Evolutionary conservation across 1,140 invertebrate species (phyloP), one percentile per base, ranked within the genome.

Genomic region (Pseudomyrmex gracilis): DNA sequence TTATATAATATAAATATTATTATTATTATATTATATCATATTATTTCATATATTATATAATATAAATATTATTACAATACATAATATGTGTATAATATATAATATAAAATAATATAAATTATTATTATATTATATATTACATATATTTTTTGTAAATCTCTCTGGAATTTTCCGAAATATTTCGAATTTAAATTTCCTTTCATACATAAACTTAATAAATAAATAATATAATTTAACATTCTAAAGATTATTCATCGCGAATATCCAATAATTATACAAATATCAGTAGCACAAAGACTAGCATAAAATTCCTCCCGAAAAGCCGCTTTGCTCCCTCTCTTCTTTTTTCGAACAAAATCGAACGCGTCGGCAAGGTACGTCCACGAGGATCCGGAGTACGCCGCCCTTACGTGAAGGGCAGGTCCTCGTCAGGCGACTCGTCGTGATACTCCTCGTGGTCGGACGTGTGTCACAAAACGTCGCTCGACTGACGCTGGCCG

Each of bases 401-500:
- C 77, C 2, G 58, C 82, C 85, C 91, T 94, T 94, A 94, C 90
- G 93, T 93, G 91, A 94, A 94, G 82, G 92, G 90, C 71, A 94
- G 90, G 86, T 94, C 93, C 90, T 94, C 94, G 45, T 94, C 94
- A 66, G 92, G 89, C 13, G 93, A 94, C 90, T 94, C 94, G 93
- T 94, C 93, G 80, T 94, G 93, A 85, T 94, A 94, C 89, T 94
- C 94, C 93, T 94, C 94, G 93, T 94, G 93, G 94, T 94, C 94
- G 89, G 94, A 94, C 92, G 94, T 94, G 90, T 94, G 94, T 94
- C 93, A 94, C 94, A 94, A 94, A 94, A 94, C 93, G 85, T 94
- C 94, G 74, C 86, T 90, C n/a, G 91, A 91, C 66, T 94, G 93
- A 60, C 94, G 92, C 74, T 93, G 92, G 87, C 92, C 93, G 89